Conservation (phyloP, 1,140 invertebrate species). For the Penaeus indicus region DNA sequence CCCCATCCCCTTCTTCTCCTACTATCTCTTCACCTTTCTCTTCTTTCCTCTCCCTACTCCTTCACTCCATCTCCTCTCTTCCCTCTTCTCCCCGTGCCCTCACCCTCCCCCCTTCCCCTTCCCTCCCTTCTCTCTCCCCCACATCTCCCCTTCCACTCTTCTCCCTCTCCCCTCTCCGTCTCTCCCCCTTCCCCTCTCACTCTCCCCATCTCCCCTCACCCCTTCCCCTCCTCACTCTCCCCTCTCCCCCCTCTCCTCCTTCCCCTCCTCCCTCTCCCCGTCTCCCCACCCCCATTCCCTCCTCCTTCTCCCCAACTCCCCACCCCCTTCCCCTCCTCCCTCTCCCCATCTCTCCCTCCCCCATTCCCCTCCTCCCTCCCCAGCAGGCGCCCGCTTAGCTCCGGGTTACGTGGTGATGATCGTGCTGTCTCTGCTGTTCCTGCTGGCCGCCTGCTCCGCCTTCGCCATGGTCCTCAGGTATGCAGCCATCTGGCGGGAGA, state of each 20-base stretch:
- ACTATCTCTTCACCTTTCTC: background rate
- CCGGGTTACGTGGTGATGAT: constrained; percentile 57
- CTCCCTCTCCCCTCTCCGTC: too few species aligned
- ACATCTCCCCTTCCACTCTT: background rate
- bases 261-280: background rate
- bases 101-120: background rate
- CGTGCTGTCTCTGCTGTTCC: constrained; percentile 50
- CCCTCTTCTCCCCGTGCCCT: background rate
- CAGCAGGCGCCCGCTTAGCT: constrained; percentile 23
- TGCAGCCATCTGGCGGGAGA: background rate
- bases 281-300: background rate
- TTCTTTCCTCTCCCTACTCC: background rate
- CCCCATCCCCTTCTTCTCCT: too few species aligned
- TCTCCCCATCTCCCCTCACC: too few species aligned
- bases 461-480: constrained; percentile 50
- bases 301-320: too few species aligned
- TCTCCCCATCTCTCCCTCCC: background rate
- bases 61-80: background rate
- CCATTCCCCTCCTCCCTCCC: background rate
- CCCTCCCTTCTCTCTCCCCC: background rate
- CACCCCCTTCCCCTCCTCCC: too few species aligned
- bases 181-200: too few species aligned
- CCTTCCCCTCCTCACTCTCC: background rate
- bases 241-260: background rate
- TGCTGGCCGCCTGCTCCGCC: constrained; percentile 49